A percentile compares a stretch with the other conserved stretches of the same genome.
Evolutionary conservation across 2,113 vertebrate genomes (phyloP).

Genomic region (Drymodes brunneopygia): DNA sequence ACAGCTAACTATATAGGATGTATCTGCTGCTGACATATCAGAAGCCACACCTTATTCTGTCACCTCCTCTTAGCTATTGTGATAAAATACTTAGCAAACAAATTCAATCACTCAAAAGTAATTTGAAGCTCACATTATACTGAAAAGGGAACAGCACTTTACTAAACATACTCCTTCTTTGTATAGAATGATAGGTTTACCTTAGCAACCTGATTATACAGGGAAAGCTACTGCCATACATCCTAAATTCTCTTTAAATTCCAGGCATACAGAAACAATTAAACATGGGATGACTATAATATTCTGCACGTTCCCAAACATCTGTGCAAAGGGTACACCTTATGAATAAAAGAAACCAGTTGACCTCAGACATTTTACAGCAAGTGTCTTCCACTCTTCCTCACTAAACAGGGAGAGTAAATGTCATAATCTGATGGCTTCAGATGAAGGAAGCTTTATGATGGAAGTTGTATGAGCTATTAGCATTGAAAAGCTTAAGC

Average conservation of each 20-base stretch:
- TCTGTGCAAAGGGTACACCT: not conserved
- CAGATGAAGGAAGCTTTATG: not conserved
- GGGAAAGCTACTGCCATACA: conserved; percentile 45
- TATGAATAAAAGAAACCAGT: not conserved
- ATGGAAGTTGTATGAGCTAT: not conserved
- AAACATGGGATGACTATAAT: conserved; percentile 32
- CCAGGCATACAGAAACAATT: conserved; percentile 40
- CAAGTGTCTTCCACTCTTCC: not conserved
- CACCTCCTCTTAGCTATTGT: not conserved
- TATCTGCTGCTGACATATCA: not conserved
- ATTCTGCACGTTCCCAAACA: conserved; percentile 10
- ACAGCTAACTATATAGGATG: not conserved
- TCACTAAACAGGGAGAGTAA: not conserved
- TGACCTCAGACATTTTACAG: not conserved
- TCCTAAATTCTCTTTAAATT: conserved; percentile 53
- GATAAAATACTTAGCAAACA: conserved; percentile 22
- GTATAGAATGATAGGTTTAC: conserved; percentile 68
- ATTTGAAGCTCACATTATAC: conserved; percentile 60
- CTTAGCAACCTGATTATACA: conserved; percentile 72
- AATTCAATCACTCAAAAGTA: conserved; percentile 30
- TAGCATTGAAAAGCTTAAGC: not conserved
- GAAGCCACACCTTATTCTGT: not conserved
- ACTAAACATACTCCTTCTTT: conserved; percentile 48
- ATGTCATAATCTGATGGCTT: not conserved
- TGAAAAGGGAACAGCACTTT: conserved; percentile 57